Percentiles rank a stretch among this genome's conserved stretches.
phyloP scores from a whole-genome alignment of 2,888 invertebrate genomes.

The Meandrusa payeni region DNA sequence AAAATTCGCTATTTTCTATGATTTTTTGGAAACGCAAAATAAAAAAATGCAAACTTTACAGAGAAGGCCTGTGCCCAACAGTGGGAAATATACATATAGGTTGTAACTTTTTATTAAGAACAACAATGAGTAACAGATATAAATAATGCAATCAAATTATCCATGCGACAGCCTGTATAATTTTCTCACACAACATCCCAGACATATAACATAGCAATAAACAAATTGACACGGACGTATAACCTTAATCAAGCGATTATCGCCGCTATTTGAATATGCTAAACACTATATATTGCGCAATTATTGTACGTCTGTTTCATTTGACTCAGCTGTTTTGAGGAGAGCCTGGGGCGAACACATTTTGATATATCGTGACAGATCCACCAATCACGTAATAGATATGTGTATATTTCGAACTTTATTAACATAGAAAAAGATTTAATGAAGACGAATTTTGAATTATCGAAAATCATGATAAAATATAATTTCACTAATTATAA shows the following conservation, averaged over 20 bases:
- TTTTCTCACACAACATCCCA: constrained; percentile 6
- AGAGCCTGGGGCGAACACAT: constrained; percentile 6
- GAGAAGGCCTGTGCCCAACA: too few relatives aligned
- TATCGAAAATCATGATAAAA: too few relatives aligned
- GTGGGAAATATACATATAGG: too few relatives aligned
- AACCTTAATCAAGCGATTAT: constrained; percentile 15
- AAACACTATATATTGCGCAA: constrained; percentile 21
- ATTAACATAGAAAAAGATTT: neutral
- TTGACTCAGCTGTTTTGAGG: constrained; percentile 1
- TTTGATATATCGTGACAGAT: constrained; percentile 10
- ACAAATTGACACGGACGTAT: constrained; percentile 14
- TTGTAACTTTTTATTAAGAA: too few relatives aligned
- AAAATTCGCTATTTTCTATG: too few relatives aligned
- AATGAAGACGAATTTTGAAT: neutral
- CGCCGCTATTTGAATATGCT: constrained; percentile 10
- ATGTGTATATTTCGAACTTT: neutral
- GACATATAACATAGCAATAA: constrained; percentile 13
- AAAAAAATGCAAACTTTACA: too few relatives aligned
- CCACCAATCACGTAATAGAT: constrained; percentile 7
- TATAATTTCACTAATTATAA: too few relatives aligned
- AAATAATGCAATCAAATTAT: too few relatives aligned
- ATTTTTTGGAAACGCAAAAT: too few relatives aligned
- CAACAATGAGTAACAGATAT: too few relatives aligned
- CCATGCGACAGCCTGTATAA: constrained; percentile 5
- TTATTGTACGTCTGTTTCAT: constrained; percentile 1